Evolutionary conservation across 2,888 invertebrate species (phyloP), one percentile per base, ranked within the genome.

Genomic region (Scelioninae gen. 2): DNA sequence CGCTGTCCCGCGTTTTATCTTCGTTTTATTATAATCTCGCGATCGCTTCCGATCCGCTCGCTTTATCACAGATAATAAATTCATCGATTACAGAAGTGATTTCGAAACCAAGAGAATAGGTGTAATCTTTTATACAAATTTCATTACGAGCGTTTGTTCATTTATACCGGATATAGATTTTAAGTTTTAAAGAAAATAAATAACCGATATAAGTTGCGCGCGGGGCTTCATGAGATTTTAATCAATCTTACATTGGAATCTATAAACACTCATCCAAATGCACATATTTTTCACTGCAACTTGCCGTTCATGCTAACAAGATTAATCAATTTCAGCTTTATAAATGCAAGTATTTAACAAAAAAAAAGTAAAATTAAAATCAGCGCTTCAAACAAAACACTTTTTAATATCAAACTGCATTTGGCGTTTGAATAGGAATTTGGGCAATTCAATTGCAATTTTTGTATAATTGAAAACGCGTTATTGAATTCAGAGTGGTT

Each of bases 201-300:
- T 25, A 41, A 43, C 41, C 19, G 37, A 35, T 31, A 48, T 6
- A 45, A 19, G 50, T 39, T 11, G 31, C 10, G n/a, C 22, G 19
- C 13, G 18, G n/a, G 43, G 46, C 45, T 69, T 60, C 41, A 50
- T 52, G 45, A 69, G 60, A 35, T 69, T 60, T 52, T 69, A 69
- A 69, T 69, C 41, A 53, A 68, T 16, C 43, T 60, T 52, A 52
- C 50, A 50, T 52, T 10, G 52, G 11, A 52, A 58, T 50, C 60
- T 50, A 43, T 69, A 60, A 60, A 69, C 50, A 53, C 68, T 69
- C 68, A 69, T 69, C 45, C 61, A 60, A 60, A 69, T 69, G 60
- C 68, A 69, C 68, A 69, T 69, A 57, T 68, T 68, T 68, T 68
- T 37, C 37, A 11, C 25, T 22, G 25, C 4, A 65, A 65, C 64